Evolutionary conservation across 2,113 vertebrate species (phyloP).

Genomic region (Cranoglanis bouderius): DNA sequence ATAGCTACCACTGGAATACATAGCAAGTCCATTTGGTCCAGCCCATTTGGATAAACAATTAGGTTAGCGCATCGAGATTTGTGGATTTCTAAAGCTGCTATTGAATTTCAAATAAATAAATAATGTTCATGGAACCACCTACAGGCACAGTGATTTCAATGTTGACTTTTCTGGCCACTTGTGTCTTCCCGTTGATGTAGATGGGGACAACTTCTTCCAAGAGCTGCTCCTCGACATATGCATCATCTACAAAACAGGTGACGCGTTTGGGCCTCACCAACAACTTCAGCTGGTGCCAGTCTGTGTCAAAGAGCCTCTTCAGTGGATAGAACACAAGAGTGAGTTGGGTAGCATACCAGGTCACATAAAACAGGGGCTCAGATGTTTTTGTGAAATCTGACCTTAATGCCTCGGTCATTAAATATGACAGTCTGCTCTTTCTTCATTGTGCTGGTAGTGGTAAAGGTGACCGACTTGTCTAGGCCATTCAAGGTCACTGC

Average conservation of each 20-base stretch:
- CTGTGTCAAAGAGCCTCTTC: constrained; percentile 65
- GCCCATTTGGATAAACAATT: background rate
- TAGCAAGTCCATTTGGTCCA: background rate
- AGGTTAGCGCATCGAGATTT: background rate
- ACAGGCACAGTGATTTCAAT: constrained; percentile 61
- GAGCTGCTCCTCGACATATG: constrained; percentile 57
- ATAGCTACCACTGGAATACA: background rate
- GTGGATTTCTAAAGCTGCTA: background rate
- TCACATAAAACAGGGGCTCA: background rate
- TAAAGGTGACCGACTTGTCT: constrained; percentile 63
- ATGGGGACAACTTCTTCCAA: constrained; percentile 61
- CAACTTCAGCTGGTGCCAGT: constrained; percentile 71
- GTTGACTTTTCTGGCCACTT: constrained; percentile 62
- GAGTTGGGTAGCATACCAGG: background rate
- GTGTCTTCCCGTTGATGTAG: constrained; percentile 66
- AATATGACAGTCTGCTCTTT: constrained; percentile 60
- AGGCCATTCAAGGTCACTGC: constrained; percentile 64
- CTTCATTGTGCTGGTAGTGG: constrained; percentile 55
- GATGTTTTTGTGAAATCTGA: constrained; percentile 18
- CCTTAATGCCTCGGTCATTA: constrained; percentile 63
- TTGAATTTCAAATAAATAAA: background rate
- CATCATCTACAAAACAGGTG: constrained; percentile 62
- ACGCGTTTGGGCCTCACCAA: constrained; percentile 59
- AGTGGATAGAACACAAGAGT: background rate
- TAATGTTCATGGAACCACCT: constrained; percentile 40